A percentile compares a stretch with the other conserved stretches of the same genome.
These are phyloP conservation scores for Nerophis ophidion DNA, from an alignment of 2,113 vertebrate species.

Conservation along the genomic window DNA sequence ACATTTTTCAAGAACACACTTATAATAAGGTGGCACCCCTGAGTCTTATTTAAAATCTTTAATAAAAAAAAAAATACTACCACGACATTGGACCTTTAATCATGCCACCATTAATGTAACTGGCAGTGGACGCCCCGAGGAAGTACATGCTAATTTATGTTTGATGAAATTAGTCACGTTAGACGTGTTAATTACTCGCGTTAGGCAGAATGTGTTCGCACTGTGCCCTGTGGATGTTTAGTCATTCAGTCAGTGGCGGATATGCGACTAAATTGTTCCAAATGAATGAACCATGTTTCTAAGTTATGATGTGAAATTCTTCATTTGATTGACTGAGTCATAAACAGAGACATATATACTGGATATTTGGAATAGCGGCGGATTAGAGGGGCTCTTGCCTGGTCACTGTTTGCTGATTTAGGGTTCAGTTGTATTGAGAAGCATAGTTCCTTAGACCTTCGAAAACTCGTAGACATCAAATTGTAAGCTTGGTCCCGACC, in stretches of 20 bases:
- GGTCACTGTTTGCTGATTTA: too few relatives aligned
- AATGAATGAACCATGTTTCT: background rate
- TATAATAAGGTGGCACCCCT: too few relatives aligned
- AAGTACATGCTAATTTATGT: slow-evolving; percentile 46
- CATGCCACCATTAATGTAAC: slow-evolving; percentile 9
- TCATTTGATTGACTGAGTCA: background rate
- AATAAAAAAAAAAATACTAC: too few relatives aligned
- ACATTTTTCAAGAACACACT: too few relatives aligned
- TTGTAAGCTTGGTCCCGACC: too few relatives aligned
- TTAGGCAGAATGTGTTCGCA: slow-evolving; percentile 9
- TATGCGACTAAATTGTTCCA: background rate
- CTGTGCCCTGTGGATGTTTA: background rate
- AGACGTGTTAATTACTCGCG: slow-evolving; percentile 52
- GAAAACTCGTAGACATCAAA: too few relatives aligned
- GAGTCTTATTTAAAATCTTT: too few relatives aligned
- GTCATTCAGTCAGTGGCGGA: background rate
- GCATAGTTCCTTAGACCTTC: too few relatives aligned
- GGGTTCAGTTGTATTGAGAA: too few relatives aligned
- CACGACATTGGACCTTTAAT: too few relatives aligned
- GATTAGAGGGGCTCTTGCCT: too few relatives aligned
- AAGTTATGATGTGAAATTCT: background rate
- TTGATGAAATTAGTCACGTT: slow-evolving; percentile 61
- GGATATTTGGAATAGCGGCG: too few relatives aligned
- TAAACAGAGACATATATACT: background rate
- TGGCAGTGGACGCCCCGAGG: slow-evolving; percentile 37